Conservation (phyloP, 2,888 invertebrate genomes). For the Lacanobia oleracea region DNA sequence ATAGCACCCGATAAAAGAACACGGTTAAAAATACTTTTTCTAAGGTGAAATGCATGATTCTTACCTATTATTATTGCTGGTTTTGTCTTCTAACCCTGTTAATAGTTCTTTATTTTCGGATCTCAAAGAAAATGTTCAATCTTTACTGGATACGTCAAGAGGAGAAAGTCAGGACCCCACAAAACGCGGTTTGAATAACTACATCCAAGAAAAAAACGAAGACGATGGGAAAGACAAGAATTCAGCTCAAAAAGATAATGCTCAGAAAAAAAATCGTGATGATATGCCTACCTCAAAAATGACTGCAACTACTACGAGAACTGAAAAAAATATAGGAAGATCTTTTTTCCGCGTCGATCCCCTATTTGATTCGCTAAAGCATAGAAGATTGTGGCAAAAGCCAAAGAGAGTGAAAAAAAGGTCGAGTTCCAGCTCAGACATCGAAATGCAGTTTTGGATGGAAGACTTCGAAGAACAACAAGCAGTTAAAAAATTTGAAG, state of each 20-base stretch:
- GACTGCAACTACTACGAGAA: too few relatives aligned
- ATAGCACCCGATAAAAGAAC: conserved; percentile 35
- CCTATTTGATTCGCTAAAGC: conserved; percentile 67
- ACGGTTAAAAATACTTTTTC: neutral
- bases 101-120: conserved; percentile 59
- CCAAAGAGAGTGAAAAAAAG: too few relatives aligned
- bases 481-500: conserved; percentile 71
- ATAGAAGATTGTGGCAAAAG: conserved; percentile 39
- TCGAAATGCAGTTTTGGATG: conserved; percentile 69
- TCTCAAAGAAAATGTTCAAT: conserved; percentile 57
- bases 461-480: conserved; percentile 70
- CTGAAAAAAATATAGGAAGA: conserved; percentile 22
- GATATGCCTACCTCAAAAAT: neutral
- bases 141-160: conserved; percentile 41
- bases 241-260: conserved; percentile 1
- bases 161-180: neutral
- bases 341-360: conserved; percentile 70
- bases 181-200: neutral
- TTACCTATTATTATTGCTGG: conserved; percentile 43
- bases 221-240: conserved; percentile 11
- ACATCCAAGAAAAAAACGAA: conserved; percentile 1
- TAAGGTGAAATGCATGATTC: conserved; percentile 66
- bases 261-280: neutral
- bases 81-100: conserved; percentile 33
- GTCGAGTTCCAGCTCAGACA: neutral